Evolutionary conservation across 1,140 invertebrate species (phyloP), one percentile per base, ranked within the genome.

Genomic region (Chymomyza costata): DNA sequence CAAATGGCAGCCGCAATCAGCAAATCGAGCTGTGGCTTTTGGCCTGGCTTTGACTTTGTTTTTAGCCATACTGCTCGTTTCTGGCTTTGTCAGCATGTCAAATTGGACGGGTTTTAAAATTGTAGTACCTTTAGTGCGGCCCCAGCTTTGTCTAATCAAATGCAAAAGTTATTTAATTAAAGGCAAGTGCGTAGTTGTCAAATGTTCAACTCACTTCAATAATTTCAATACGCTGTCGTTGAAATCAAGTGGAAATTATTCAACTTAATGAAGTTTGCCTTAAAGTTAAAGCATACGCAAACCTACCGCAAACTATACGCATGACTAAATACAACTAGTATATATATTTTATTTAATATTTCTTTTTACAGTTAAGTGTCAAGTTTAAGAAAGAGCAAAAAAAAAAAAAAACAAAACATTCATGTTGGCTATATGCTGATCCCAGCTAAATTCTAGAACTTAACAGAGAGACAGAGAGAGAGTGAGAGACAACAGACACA

Each of bases 11-110:
- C 8, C 3, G 8, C 21, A 51, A n/a, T n/a, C n/a, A n/a, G n/a
- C n/a, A n/a, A n/a, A n/a, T n/a, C n/a, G n/a, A n/a, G n/a, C n/a
- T n/a, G n/a, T n/a, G n/a, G 21, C 21, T 17, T 5, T 18, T 3
- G 11, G 51, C n/a, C n/a, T n/a, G n/a, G n/a, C n/a, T n/a, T n/a
- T n/a, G n/a, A n/a, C n/a, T n/a, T n/a, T n/a, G n/a, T n/a, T n/a
- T n/a, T n/a, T 25, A 8, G 21, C 8, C 21, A 25, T 25, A 3
- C 21, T 25, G 21, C 21, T 8, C 3, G 34, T 46, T 58, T 41
- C 54, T 69, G 66, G 40, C 10, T 47, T 47, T 69, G 65, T 69
- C 65, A 69, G 65, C 46, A 53, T 59, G 49, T 60, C 59, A 63
- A 2, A 41, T 34, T 25, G 35, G 16, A 16, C 32, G 18, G 15